Evolutionary conservation across 2,888 invertebrate species (phyloP), one percentile per base, ranked within the genome.

Genomic region (Drosophila niveifrons): DNA sequence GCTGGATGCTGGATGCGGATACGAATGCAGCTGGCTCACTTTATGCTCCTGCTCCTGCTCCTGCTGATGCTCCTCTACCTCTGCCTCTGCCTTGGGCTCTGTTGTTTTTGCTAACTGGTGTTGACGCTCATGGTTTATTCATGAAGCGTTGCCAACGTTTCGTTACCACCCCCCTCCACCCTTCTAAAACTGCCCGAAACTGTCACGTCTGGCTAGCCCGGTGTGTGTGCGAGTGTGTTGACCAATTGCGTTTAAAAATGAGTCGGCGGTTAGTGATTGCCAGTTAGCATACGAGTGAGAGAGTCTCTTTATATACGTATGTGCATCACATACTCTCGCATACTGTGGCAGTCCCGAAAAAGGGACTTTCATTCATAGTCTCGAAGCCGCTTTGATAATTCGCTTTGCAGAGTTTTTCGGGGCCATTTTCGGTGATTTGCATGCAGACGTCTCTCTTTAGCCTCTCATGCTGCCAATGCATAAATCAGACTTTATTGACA

Each of bases 91-190:
- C 34, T 15, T 23, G 34, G 39, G 36, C 13, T 46, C 48, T 72
- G 65, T 70, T 72, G 82, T 82, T 80, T 82, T 82, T 79, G 76
- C 73, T 82, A 82, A 80, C 82, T 80, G 80, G 77, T 68, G 76
- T 80, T 82, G 80, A 66, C 67, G 69, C 73, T 82, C 80, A 80
- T 80, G 80, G 65, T 79, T 82, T 80, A 80, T 80, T 80, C 80
- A 80, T 80, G 70, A 73, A 73, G 55, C 80, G 63, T 61, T 58
- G 53, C 66, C 51, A 23, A 23, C 23, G 23, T 23, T 18, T 52
- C 1, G 62, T 63, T 59, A 46, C 64, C 11, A 29, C 39, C n/a
- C 44, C n/a, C 41, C 23, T n/a, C n/a, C 36, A 15, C 9, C 31
- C 47, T 10, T 39, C 11, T 46, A 18, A 18, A 41, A 29, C 46